phyloP scores from a whole-genome alignment of 2,113 vertebrate genomes.

The rabbit (Oryctolagus cuniculus) region DNA sequence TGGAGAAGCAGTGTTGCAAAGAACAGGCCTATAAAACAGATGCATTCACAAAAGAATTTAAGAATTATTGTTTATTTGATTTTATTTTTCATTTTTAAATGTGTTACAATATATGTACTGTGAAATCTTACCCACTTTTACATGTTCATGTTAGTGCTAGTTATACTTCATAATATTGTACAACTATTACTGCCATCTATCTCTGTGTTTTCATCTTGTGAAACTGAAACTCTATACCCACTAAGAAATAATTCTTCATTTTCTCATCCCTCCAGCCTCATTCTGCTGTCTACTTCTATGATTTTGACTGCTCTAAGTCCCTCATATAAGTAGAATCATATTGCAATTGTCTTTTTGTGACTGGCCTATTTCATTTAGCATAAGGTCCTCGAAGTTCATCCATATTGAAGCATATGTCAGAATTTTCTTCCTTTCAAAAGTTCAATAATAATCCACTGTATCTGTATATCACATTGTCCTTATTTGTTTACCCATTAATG shows the following conservation, averaged over 20 bases:
- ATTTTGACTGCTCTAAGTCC: too few relatives aligned
- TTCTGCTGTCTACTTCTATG: too few relatives aligned
- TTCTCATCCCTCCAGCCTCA: not conserved
- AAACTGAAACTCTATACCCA: not conserved
- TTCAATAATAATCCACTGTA: not conserved
- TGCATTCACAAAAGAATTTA: not conserved
- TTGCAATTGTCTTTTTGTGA: too few relatives aligned
- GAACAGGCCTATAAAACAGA: not conserved
- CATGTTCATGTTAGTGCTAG: not conserved
- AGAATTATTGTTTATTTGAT: constrained; percentile 29
- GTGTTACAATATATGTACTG: not conserved
- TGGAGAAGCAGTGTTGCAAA: not conserved
- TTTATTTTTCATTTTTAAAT: not conserved
- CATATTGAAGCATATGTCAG: too few relatives aligned
- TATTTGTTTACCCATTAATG: not conserved
- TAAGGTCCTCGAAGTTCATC: too few relatives aligned
- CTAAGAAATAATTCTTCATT: not conserved
- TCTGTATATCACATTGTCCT: not conserved
- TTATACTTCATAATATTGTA: not conserved
- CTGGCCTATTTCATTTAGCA: too few relatives aligned
- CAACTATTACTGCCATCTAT: not conserved
- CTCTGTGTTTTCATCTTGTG: not conserved
- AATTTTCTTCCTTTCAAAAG: not conserved
- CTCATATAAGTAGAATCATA: too few relatives aligned
- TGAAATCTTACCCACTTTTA: constrained; percentile 8